Percentiles rank a stretch among this genome's conserved stretches.
Evolutionary conservation across 2,113 vertebrate species (phyloP).

Genomic region (Oncorhynchus mykiss): DNA sequence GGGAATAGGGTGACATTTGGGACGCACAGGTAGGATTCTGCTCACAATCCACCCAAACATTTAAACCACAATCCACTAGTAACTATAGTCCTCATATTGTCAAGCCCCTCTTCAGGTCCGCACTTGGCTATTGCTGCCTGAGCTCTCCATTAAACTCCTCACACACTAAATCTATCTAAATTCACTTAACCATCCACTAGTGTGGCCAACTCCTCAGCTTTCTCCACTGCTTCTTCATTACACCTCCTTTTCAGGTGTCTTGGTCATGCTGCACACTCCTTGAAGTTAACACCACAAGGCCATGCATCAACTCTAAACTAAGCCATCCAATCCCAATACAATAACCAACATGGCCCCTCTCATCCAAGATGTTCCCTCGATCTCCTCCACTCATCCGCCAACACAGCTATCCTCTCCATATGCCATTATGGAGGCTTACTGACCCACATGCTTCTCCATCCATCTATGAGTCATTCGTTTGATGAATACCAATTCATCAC

Average conservation of each 20-base stretch:
- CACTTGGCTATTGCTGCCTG: neutral
- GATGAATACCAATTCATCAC: neutral
- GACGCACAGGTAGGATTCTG: neutral
- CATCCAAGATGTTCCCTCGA: neutral
- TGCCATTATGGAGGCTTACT: neutral
- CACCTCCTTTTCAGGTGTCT: neutral
- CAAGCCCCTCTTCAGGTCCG: neutral
- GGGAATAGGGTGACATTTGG: too few species aligned
- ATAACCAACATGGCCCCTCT: neutral
- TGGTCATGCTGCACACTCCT: neutral
- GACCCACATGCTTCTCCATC: neutral
- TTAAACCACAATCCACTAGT: neutral
- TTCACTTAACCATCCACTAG: neutral
- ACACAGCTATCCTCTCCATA: slow-evolving; percentile 1
- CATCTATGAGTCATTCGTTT: neutral
- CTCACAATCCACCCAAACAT: neutral
- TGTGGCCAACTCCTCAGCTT: neutral
- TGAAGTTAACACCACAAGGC: neutral
- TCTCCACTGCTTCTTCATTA: neutral
- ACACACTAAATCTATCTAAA: neutral
- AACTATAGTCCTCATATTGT: neutral
- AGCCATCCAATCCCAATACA: neutral
- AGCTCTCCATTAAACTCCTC: neutral
- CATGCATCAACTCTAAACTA: slow-evolving; percentile 1
- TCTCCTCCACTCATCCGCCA: neutral